phyloP scores from a whole-genome alignment of 2,888 invertebrate genomes.

The Gymnocheta viridis region DNA sequence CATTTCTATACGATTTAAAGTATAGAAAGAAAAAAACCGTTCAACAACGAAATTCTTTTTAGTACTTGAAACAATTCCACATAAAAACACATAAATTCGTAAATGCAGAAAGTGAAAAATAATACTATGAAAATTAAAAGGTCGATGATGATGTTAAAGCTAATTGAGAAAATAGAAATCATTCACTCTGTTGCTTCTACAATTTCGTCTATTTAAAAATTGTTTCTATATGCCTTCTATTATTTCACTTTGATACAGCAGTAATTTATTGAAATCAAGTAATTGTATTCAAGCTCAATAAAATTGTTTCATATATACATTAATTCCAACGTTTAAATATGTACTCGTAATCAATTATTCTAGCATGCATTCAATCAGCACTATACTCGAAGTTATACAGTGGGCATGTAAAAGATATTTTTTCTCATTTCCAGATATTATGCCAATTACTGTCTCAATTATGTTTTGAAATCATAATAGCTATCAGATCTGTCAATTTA shows the following conservation, averaged over 20 bases:
- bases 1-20: constrained; percentile 47
- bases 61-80: constrained; percentile 57
- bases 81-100: not conserved
- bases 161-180: not conserved
- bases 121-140: not conserved
- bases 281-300: not conserved
- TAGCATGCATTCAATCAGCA: not conserved
- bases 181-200: constrained; percentile 15
- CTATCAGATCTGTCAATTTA: too few relatives aligned
- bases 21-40: constrained; percentile 20
- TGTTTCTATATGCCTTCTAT: not conserved
- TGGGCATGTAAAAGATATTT: not conserved
- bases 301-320: constrained; percentile 1
- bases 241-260: constrained; percentile 40
- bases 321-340: not conserved
- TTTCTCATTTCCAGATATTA: too few relatives aligned
- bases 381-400: constrained; percentile 14
- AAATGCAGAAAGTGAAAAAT: not conserved
- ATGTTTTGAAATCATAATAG: too few relatives aligned
- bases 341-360: not conserved
- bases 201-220: constrained; percentile 27
- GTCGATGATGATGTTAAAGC: not conserved
- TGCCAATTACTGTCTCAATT: too few relatives aligned
- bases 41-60: constrained; percentile 65
- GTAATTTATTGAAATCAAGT: not conserved